phyloP scores from a whole-genome alignment of 2,888 invertebrate species.

The Synergus japonicus region DNA sequence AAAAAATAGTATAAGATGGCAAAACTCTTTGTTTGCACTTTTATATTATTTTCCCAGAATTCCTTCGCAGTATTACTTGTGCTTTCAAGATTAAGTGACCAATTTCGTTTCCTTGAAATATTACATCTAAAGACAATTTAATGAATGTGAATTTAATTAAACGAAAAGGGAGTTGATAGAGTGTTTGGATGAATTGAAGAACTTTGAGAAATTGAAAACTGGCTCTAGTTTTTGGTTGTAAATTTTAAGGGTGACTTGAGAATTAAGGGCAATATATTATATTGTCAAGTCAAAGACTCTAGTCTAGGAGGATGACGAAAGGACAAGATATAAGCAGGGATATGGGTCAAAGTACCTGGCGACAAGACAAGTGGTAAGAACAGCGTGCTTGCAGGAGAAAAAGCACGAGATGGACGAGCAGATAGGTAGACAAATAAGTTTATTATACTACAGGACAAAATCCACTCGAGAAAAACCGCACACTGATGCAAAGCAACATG shows the following conservation, averaged over 20 bases:
- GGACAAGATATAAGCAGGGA: constrained; percentile 11
- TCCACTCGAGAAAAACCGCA: constrained; percentile 21
- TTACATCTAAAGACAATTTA: no score
- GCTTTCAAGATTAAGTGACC: background rate
- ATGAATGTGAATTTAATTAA: background rate
- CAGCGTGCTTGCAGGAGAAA: constrained; percentile 20
- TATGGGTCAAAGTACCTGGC: constrained; percentile 33
- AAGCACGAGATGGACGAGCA: constrained; percentile 39
- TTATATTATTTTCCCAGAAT: background rate
- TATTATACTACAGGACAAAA: constrained; percentile 22
- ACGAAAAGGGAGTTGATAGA: background rate
- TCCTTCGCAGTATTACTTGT: background rate
- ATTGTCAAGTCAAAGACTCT: constrained; percentile 15
- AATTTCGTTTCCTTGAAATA: no score
- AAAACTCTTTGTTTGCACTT: background rate
- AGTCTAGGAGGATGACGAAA: constrained; percentile 11
- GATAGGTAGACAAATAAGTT: constrained; percentile 38
- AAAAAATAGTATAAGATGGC: background rate
- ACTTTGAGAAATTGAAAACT: constrained; percentile 9
- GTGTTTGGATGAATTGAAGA: background rate
- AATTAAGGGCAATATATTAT: constrained; percentile 37
- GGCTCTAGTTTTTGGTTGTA: background rate
- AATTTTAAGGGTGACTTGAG: constrained; percentile 5
- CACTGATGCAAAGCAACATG: constrained; percentile 18
- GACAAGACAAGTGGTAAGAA: constrained; percentile 34